A percentile compares a stretch with the other conserved stretches of the same genome.
These are phyloP conservation scores for Notodonta dromedarius DNA, from an alignment of 2,888 invertebrate species.

Conservation along the genomic window DNA sequence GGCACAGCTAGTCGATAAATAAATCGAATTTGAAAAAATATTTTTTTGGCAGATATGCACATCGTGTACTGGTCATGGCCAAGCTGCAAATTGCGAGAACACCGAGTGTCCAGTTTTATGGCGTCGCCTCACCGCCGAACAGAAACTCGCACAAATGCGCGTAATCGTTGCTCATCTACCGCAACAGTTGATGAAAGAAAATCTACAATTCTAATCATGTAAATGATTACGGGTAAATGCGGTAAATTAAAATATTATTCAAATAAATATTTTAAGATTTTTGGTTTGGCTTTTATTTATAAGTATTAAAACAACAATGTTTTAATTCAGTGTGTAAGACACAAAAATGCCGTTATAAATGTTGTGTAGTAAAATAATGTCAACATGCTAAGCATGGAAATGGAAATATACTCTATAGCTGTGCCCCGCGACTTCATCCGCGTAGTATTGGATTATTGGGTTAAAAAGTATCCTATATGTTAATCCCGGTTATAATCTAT, in stretches of 20 bases:
- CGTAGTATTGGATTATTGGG: too few species aligned
- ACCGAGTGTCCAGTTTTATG: slow-evolving; percentile 72
- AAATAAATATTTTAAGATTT: neutral
- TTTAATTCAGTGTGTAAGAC: neutral
- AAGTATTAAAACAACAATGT: neutral
- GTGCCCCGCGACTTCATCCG: too few species aligned
- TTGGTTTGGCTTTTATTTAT: neutral
- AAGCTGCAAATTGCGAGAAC: slow-evolving; percentile 58
- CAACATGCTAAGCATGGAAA: too few species aligned
- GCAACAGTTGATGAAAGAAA: slow-evolving; percentile 47
- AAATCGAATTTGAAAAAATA: too few species aligned
- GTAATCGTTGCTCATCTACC: slow-evolving; percentile 63
- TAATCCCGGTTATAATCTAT: too few species aligned
- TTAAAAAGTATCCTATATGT: too few species aligned
- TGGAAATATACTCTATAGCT: too few species aligned
- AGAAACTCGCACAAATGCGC: slow-evolving; percentile 54
- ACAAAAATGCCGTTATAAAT: too few species aligned
- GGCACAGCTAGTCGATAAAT: too few species aligned
- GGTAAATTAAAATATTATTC: neutral
- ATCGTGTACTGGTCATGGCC: slow-evolving; percentile 65
- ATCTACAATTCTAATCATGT: slow-evolving; percentile 47
- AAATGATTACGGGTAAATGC: neutral
- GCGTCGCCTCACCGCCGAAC: slow-evolving; percentile 56
- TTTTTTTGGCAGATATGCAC: slow-evolving; percentile 62
- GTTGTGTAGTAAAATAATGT: too few species aligned